These are phyloP conservation scores for Salmo trutta DNA, from an alignment of 2,797 vertebrate genomes.

Conservation along the genomic window DNA sequence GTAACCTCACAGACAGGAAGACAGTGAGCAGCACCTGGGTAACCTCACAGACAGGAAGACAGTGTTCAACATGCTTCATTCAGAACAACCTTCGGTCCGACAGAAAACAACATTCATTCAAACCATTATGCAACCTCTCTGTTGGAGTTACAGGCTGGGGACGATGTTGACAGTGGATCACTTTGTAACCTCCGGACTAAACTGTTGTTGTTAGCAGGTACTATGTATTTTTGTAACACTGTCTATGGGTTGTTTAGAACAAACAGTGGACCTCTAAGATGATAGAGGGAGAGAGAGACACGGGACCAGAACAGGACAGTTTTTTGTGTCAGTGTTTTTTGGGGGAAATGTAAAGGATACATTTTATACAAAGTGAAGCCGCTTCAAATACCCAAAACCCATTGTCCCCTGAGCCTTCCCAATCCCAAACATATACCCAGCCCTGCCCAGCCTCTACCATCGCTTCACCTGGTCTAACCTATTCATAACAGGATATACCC, in stretches of 20 bases:
- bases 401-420: not conserved
- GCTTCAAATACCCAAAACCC: not conserved
- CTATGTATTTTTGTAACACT: slow-evolving; percentile 25
- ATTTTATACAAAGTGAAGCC: not conserved
- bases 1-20: too few relatives aligned
- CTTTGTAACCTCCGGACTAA: slow-evolving; percentile 41
- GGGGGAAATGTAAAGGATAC: not conserved
- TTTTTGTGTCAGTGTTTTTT: too few relatives aligned
- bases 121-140: too few relatives aligned
- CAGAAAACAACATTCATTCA: too few relatives aligned
- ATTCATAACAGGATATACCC: too few relatives aligned
- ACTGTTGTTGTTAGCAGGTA: slow-evolving; percentile 12
- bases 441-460: not conserved
- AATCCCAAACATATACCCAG: not conserved
- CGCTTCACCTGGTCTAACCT: too few relatives aligned
- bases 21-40: too few relatives aligned
- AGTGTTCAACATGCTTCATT: too few relatives aligned
- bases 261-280: not conserved
- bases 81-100: too few relatives aligned
- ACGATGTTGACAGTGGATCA: slow-evolving; percentile 10
- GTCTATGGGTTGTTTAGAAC: slow-evolving; percentile 20
- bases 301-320: not conserved
- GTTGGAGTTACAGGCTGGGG: not conserved
- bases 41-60: too few relatives aligned
- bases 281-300: not conserved